Evolutionary conservation across 1,140 invertebrate genomes (phyloP), one percentile per base, ranked within the genome.

Genomic region (Radopholus similis): DNA sequence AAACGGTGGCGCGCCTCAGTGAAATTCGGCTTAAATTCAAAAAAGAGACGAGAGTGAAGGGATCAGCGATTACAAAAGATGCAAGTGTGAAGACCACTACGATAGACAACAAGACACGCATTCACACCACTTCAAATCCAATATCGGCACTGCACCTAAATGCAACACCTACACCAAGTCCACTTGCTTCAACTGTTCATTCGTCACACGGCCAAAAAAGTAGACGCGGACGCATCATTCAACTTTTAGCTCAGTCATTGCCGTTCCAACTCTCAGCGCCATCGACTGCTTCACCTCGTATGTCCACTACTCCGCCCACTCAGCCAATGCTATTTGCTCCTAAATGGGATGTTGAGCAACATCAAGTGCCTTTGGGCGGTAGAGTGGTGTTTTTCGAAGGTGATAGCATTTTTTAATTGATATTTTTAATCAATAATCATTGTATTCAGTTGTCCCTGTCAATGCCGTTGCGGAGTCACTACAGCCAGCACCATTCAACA

Each of bases 231-330:
- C 47, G 47, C n/a, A n/a, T 51, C 2, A 51, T 51, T 51, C 47
- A 51, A 28, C 18, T 51, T 6, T 28, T 51, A 11, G 47, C 47
- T 13, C 47, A 51, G 11, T 51, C 47, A 51, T 21, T 51, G 21
- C 47, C 47, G 9, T 51, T 51, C 21, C 47, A 23, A 21, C 30
- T 51, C 40, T 64, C 62, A n/a, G n/a, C n/a, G n/a, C n/a, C n/a
- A n/a, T n/a, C n/a, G n/a, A n/a, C n/a, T n/a, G n/a, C n/a, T n/a
- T n/a, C n/a, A n/a, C n/a, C n/a, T n/a, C n/a, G n/a, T n/a, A n/a
- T n/a, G n/a, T n/a, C n/a, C n/a, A n/a, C n/a, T n/a, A n/a, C n/a
- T n/a, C n/a, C n/a, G n/a, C n/a, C n/a, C n/a, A n/a, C n/a, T n/a
- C n/a, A n/a, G n/a, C n/a, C n/a, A n/a, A n/a, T n/a, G n/a, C n/a